These are phyloP conservation scores for Maccullochella peelii DNA, from an alignment of 2,113 vertebrate species.

Conservation along the genomic window DNA sequence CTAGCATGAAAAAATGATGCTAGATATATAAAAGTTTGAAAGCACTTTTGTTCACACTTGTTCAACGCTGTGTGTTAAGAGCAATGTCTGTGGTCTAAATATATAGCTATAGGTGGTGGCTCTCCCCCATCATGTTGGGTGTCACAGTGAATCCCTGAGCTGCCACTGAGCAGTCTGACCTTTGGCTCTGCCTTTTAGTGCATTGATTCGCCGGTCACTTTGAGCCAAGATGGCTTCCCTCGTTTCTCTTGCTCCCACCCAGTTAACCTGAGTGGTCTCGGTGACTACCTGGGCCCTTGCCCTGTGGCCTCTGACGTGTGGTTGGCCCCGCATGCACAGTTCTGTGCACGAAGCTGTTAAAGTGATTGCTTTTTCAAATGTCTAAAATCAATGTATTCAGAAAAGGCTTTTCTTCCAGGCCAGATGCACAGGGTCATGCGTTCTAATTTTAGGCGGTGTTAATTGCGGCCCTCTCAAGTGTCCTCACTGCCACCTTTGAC, in stretches of 20 bases:
- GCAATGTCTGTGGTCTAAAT: background rate
- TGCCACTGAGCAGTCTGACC: constrained; percentile 75
- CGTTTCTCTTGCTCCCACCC: constrained; percentile 17
- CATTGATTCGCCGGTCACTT: constrained; percentile 80
- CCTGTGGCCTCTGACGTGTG: constrained; percentile 40
- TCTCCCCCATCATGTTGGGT: constrained; percentile 41
- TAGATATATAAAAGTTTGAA: too few relatives aligned
- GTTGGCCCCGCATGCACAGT: constrained; percentile 8
- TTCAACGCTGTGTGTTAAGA: background rate
- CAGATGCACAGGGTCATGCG: constrained; percentile 55
- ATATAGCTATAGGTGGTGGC: constrained; percentile 12
- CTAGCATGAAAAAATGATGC: background rate
- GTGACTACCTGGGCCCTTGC: constrained; percentile 48
- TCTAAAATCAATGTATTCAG: constrained; percentile 30
- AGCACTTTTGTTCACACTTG: background rate
- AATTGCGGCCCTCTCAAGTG: constrained; percentile 78
- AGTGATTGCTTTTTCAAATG: constrained; percentile 36
- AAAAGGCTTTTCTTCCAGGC: constrained; percentile 16
- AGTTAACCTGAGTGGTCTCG: constrained; percentile 59
- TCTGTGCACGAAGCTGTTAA: constrained; percentile 44
- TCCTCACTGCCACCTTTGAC: constrained; percentile 75
- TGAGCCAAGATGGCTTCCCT: constrained; percentile 67
- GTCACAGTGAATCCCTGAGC: constrained; percentile 71
- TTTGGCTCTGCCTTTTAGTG: constrained; percentile 80
- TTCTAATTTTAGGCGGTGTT: constrained; percentile 81